Evolutionary conservation across 2,113 vertebrate species (phyloP).

Genomic region (Rhea americana): DNA sequence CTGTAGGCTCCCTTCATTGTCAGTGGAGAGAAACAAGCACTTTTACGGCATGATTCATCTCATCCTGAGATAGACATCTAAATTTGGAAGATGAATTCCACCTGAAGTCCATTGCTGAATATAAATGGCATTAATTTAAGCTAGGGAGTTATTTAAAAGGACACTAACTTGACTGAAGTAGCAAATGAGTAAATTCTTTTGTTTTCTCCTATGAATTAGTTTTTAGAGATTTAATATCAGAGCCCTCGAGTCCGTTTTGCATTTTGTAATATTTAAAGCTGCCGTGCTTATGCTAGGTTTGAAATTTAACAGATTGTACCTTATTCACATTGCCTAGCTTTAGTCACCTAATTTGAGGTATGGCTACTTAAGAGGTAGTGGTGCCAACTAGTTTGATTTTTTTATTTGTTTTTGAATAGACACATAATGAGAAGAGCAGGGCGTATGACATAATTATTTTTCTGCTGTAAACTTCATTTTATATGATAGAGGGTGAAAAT

Average conservation of each 20-base stretch:
- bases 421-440: neutral
- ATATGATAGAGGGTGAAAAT: neutral
- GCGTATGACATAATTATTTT: neutral
- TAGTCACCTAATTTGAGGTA: neutral
- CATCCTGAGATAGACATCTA: constrained; percentile 53
- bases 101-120: constrained; percentile 51
- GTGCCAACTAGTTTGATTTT: neutral
- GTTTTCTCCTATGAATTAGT: neutral
- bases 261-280: neutral
- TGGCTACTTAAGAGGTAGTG: neutral
- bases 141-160: constrained; percentile 10
- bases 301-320: neutral
- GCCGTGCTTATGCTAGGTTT: neutral
- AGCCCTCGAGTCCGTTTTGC: neutral
- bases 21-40: constrained; percentile 44
- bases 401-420: neutral
- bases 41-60: constrained; percentile 59
- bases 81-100: constrained; percentile 62
- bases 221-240: neutral
- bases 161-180: neutral
- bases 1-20: constrained; percentile 34
- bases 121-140: constrained; percentile 50
- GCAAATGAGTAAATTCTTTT: neutral
- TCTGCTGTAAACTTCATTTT: neutral
- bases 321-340: neutral